Conservation (phyloP, 2,113 vertebrate species). For the Athene noctua region DNA sequence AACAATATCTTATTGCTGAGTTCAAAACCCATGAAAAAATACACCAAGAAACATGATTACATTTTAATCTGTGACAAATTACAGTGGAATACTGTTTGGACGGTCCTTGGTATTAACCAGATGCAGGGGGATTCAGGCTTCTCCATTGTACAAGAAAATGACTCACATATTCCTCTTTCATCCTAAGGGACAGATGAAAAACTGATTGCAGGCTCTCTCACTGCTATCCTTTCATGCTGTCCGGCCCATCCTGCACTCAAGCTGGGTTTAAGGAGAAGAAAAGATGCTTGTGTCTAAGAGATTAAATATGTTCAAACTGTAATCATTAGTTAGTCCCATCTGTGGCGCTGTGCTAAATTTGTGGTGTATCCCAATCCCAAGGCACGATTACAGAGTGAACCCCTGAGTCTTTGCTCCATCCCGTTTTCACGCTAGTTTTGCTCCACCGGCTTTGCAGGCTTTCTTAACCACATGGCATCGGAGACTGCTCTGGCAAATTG, state of each 20-base stretch:
- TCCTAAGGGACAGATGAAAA: constrained; percentile 15
- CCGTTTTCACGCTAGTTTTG: neutral
- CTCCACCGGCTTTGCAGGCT: neutral
- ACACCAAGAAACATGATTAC: neutral
- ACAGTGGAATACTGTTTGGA: neutral
- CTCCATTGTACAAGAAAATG: constrained; percentile 14
- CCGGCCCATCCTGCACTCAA: neutral
- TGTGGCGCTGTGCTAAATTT: neutral
- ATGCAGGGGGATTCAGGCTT: neutral
- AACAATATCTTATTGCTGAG: neutral
- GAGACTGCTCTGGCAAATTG: neutral
- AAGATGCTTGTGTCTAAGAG: neutral
- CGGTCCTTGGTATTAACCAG: constrained; percentile 13
- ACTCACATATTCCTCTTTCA: constrained; percentile 29
- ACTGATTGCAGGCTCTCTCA: neutral
- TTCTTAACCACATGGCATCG: neutral
- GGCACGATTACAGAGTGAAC: neutral
- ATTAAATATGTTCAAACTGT: neutral
- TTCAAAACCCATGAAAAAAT: neutral
- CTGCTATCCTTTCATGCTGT: neutral
- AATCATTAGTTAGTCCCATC: neutral
- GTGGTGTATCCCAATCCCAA: neutral
- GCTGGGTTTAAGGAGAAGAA: neutral
- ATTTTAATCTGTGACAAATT: constrained; percentile 27
- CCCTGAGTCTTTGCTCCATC: neutral